Percentiles rank a stretch among this genome's conserved stretches.
Conservation (phyloP, 2,888 invertebrate species). For the Diarsia rubi region DNA sequence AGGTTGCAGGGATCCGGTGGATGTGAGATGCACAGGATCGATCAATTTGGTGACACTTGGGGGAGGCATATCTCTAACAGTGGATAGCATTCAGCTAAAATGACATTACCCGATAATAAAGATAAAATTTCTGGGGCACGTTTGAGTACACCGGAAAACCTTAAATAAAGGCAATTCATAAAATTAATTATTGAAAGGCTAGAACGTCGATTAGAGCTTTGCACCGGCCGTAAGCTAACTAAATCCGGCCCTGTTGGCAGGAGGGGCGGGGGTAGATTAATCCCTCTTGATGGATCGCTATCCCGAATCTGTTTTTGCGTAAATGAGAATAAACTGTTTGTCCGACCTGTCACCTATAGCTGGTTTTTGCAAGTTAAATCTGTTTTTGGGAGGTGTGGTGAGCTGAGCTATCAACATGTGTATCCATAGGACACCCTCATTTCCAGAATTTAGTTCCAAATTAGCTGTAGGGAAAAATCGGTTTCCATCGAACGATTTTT, state of each 20-base stretch:
- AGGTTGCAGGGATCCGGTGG: too few species aligned
- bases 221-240: slow-evolving; percentile 61
- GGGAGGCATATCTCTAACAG: too few species aligned
- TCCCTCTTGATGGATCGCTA: slow-evolving; percentile 82
- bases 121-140: not conserved
- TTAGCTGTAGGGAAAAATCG: not conserved
- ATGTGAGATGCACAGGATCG: too few species aligned
- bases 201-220: slow-evolving; percentile 64
- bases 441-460: not conserved
- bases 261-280: slow-evolving; percentile 70
- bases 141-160: not conserved
- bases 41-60: too few species aligned
- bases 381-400: slow-evolving; percentile 35
- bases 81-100: too few species aligned
- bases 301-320: slow-evolving; percentile 78
- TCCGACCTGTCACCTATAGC: slow-evolving; percentile 67
- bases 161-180: slow-evolving; percentile 45
- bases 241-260: slow-evolving; percentile 66
- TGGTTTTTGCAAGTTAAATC: slow-evolving; percentile 56
- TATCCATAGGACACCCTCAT: not conserved
- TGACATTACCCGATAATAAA: too few species aligned
- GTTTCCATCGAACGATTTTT: not conserved
- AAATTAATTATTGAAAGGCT: slow-evolving; percentile 64
- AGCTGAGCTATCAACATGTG: not conserved
- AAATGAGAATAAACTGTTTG: slow-evolving; percentile 81